Evolutionary conservation across 2,113 vertebrate species (phyloP).

Genomic region (Heterotis niloticus): DNA sequence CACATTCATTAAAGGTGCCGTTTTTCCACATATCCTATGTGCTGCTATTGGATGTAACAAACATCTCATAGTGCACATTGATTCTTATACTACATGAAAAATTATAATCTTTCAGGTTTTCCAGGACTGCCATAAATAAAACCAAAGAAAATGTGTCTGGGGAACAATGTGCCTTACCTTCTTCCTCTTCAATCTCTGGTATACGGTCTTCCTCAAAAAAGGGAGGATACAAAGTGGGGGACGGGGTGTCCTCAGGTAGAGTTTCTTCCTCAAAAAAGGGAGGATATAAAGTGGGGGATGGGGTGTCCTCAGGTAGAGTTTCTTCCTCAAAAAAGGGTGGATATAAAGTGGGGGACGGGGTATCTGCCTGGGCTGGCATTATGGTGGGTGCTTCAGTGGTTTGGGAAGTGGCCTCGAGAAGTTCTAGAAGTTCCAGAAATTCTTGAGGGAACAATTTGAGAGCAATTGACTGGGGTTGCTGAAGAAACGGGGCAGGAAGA

Average conservation of each 20-base stretch:
- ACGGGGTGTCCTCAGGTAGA: constrained; percentile 5
- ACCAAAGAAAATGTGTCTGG: background rate
- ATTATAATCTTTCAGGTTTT: too few species aligned
- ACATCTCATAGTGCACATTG: too few species aligned
- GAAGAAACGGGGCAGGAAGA: constrained; percentile 41
- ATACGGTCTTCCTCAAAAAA: constrained; percentile 34
- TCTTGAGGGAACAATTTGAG: constrained; percentile 47
- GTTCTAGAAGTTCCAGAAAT: constrained; percentile 37
- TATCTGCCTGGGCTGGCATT: constrained; percentile 29
- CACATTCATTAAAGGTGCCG: too few species aligned
- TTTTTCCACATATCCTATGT: too few species aligned
- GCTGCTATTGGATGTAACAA: too few species aligned
- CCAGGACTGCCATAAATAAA: too few species aligned
- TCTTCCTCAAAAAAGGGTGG: constrained; percentile 29
- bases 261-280: constrained; percentile 27
- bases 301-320: constrained; percentile 1
- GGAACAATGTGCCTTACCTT: constrained; percentile 47
- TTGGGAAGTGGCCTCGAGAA: constrained; percentile 33
- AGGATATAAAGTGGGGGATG: background rate
- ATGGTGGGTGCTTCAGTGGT: constrained; percentile 41
- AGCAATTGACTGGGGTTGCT: constrained; percentile 45
- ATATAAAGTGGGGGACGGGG: constrained; percentile 12
- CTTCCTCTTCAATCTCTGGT: constrained; percentile 27
- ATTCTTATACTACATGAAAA: too few species aligned
- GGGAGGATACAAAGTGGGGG: constrained; percentile 10